These are phyloP conservation scores for Corydoras maculifer DNA, from an alignment of 2,113 vertebrate genomes.

Conservation along the genomic window DNA sequence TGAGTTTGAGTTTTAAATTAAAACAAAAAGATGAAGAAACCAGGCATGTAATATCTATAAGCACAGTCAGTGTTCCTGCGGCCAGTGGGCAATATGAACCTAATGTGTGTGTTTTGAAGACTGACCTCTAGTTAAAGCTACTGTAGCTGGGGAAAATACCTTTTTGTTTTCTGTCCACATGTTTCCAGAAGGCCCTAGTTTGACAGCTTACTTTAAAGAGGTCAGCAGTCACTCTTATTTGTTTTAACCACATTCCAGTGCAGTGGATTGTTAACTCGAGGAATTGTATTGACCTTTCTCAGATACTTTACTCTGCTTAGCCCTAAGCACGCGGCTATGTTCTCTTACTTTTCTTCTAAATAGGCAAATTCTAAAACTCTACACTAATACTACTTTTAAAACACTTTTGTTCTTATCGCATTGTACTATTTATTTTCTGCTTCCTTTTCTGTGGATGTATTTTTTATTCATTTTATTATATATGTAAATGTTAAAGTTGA, in stretches of 20 bases:
- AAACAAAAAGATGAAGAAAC: too few relatives aligned
- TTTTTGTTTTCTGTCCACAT: conserved; percentile 1
- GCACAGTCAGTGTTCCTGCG: too few relatives aligned
- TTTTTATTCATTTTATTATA: too few relatives aligned
- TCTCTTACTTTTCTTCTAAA: background rate
- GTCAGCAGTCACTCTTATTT: conserved; percentile 25
- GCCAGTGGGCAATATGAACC: background rate
- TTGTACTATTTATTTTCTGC: too few relatives aligned
- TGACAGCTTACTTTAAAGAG: conserved; percentile 16
- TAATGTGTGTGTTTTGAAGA: background rate
- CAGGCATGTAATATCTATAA: too few relatives aligned
- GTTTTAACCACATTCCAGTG: conserved; percentile 20
- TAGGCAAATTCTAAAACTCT: too few relatives aligned
- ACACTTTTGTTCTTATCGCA: too few relatives aligned
- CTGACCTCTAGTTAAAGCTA: background rate
- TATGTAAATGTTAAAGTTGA: too few relatives aligned
- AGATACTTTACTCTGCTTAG: background rate
- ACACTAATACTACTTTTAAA: too few relatives aligned
- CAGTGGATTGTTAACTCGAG: conserved; percentile 1
- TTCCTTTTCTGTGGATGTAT: too few relatives aligned
- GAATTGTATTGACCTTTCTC: conserved; percentile 24
- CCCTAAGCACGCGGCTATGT: background rate
- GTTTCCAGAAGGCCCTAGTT: conserved; percentile 5
- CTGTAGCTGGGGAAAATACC: background rate
- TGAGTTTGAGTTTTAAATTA: too few relatives aligned